Base-by-base conservation (phyloP, 30 jellyfish, hydroid and myxozoan genomes). In the Turritopsis rubra region DNA sequence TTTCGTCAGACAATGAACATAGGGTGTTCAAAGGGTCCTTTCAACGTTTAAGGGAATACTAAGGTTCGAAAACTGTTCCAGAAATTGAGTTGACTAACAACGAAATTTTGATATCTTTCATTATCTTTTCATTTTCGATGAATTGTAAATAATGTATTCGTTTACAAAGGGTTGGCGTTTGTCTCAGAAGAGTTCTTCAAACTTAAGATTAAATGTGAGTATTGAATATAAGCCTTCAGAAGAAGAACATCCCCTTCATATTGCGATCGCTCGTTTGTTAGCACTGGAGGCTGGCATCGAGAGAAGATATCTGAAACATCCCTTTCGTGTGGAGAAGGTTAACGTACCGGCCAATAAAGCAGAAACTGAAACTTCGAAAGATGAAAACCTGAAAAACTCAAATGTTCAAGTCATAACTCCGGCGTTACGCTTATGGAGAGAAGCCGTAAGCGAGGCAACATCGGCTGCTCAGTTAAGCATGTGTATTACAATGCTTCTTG, bases 351-450 rank as follows among this genome's bases (percentile, higher is more conserved):
- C 52, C 52, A 52, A 19, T 23, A 29, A 29, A 28, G 23, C 41
- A 9, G 87, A 28, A 21, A 68, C 19, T 19, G 77, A 68, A 7
- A 27, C 8, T 23, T n/a, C 28, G 28, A 70, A 80, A 65, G 87
- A 80, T 18, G 87, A 80, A 21, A 53, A 31, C 20, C 21, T 80
- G 23, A 53, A 66, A 26, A 84, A 70, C 79, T 52, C 85, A 3
- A 91, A 91, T 24, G 87, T 75, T 31, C 85, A 89, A 90, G 74
- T 85, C 18, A 88, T 84, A n/a, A 93, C 99, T 1, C 96, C 99
- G 0, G 94, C 92, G n/a, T 81, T 93, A 71, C 71, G 84, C 52
- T 81, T 75, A 29, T 93, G 99, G 99, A 88, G 99, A 27, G 99
- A 93, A 30, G 94, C 96, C 0, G 99, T 93, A 16, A 90, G 80